These are phyloP conservation scores for Ectobius pallidus DNA, from an alignment of 2,888 invertebrate genomes.

Conservation along the genomic window DNA sequence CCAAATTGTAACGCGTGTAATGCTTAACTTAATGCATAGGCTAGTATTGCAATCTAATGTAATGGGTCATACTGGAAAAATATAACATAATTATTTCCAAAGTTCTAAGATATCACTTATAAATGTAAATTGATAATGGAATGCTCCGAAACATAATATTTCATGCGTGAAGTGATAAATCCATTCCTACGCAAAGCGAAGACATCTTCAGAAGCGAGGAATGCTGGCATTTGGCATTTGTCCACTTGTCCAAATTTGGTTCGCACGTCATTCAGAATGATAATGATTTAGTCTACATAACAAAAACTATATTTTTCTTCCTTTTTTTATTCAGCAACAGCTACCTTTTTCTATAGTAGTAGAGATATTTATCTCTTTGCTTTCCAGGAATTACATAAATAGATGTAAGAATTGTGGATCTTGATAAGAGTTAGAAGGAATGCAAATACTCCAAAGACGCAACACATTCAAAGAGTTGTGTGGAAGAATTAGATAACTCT, in stretches of 20 bases:
- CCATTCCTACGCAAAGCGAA: no score
- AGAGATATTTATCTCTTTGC: neutral
- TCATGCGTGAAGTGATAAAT: neutral
- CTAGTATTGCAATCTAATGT: no score
- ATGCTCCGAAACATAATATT: no score
- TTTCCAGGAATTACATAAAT: neutral
- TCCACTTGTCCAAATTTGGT: conserved; percentile 26
- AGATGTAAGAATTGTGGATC: neutral
- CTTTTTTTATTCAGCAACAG: neutral
- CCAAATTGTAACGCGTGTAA: no score
- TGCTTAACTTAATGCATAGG: no score
- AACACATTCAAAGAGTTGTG: neutral
- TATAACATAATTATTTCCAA: no score
- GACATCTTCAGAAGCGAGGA: conserved; percentile 1
- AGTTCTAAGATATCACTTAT: no score
- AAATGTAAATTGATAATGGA: no score
- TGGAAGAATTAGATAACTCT: neutral
- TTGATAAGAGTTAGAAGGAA: neutral
- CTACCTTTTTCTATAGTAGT: neutral
- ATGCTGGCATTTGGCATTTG: conserved; percentile 17
- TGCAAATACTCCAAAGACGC: neutral
- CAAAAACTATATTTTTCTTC: neutral
- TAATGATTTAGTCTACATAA: conserved; percentile 1
- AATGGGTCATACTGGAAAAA: no score
- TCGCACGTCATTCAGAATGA: conserved; percentile 5